Base-by-base conservation (phyloP, 2,797 vertebrate species). In the Esox masquinongy region DNA sequence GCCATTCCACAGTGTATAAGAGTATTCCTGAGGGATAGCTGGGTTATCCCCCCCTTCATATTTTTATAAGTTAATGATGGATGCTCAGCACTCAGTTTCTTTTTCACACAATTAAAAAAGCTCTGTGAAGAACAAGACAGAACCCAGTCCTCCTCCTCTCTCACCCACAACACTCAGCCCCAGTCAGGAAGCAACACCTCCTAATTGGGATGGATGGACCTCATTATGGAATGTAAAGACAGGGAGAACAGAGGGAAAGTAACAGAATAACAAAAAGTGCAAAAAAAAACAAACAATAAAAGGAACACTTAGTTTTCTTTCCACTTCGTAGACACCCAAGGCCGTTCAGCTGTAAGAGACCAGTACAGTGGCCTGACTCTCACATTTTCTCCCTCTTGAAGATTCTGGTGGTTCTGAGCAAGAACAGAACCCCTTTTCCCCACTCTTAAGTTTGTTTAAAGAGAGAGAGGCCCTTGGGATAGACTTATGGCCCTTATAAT, bases 141-240 rank as follows among this genome's bases (percentile, higher is more conserved):
- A 69, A 15, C n/a, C 39, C 22, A 24, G 47, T 16, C 47, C 69
- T 19, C 34, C 15, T 43, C 31, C 31, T 9, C 43, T 12, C 69
- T 50, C 69, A 59, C 70, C 9, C 70, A 72, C 53, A 24, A 61
- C 71, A 59, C 22, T 11, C 51, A 0, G 74, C 56, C 8, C 70
- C 19, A 24, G 63, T 73, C 24, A 73, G 74, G 73, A 64, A 69
- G 76, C 61, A 77, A 92, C 91, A 87, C 88, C 85, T 90, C 79
- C 79, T 88, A 90, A 92, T 89, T 89, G 88, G 90, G 85, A 90
- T 90, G 84, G 88, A 90, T 92, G 88, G 88, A 86, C 88, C 85
- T 90, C 79, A 87, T 93, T 90, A 92, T 81, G 80, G 66, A 82
- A 79, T 73, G 82, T 82, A 85, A 82, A 82, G 85, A 85, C 17